Conservation (phyloP, 2,113 vertebrate species). For the Oxyura jamaicensis region DNA sequence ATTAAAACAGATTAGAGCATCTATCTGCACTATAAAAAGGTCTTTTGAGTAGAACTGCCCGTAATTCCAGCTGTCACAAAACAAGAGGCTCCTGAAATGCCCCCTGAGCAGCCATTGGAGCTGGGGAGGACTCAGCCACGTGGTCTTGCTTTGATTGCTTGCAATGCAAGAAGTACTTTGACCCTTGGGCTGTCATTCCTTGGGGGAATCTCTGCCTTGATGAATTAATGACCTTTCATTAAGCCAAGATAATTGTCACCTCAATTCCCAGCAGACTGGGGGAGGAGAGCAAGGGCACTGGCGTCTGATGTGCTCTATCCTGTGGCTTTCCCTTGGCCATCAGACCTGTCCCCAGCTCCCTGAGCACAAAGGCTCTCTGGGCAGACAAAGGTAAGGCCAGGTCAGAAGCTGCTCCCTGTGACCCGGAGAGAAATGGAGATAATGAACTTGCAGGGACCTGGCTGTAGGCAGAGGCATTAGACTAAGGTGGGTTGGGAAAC, state of each 20-base stretch:
- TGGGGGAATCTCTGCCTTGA: neutral
- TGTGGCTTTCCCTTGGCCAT: neutral
- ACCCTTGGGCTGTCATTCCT: neutral
- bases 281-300: neutral
- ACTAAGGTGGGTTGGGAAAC: neutral
- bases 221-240: constrained; percentile 46
- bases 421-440: neutral
- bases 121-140: neutral
- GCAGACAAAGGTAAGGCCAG: neutral
- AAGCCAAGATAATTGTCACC: neutral
- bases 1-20: constrained; percentile 62
- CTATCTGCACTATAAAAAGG: constrained; percentile 51
- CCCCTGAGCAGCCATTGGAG: neutral
- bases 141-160: constrained; percentile 1
- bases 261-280: neutral
- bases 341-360: neutral
- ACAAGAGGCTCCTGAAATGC: constrained; percentile 14
- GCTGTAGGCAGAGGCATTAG: neutral
- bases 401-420: neutral
- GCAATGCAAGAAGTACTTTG: neutral
- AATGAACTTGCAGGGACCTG: neutral
- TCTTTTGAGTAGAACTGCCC: constrained; percentile 1
- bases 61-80: constrained; percentile 37
- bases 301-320: neutral
- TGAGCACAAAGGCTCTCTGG: neutral